These are phyloP conservation scores for Drosophila pallidifrons DNA, from an alignment of 1,140 invertebrate species.

Conservation along the genomic window DNA sequence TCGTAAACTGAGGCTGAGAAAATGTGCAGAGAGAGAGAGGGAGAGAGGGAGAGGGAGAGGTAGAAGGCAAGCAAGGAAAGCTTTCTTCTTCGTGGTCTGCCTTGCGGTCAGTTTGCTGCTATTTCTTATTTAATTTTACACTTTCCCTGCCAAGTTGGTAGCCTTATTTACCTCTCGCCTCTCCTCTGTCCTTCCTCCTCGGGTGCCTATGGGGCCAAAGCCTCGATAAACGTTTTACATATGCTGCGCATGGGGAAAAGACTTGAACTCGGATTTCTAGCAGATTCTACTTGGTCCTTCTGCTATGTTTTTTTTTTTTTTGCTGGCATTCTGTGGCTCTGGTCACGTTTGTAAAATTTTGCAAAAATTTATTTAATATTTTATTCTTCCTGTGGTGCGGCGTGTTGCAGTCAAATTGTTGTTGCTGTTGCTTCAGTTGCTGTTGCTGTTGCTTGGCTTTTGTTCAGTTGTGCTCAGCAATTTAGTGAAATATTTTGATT, in stretches of 20 bases:
- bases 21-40: not conserved
- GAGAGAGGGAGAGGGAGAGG: not conserved
- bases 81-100: slow-evolving; percentile 10
- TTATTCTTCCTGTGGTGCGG: slow-evolving; percentile 62
- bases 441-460: slow-evolving; percentile 43
- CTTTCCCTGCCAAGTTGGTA: slow-evolving; percentile 40
- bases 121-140: slow-evolving; percentile 80
- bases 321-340: slow-evolving; percentile 28
- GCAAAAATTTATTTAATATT: slow-evolving; percentile 77
- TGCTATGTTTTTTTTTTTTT: not conserved
- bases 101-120: slow-evolving; percentile 74
- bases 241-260: slow-evolving; percentile 35
- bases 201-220: not conserved
- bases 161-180: not conserved
- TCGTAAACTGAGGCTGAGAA: slow-evolving; percentile 55
- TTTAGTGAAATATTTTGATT: slow-evolving; percentile 83
- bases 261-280: slow-evolving; percentile 37
- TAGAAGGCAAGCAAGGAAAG: not conserved
- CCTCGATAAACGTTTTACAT: slow-evolving; percentile 56
- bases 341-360: slow-evolving; percentile 77
- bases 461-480: slow-evolving; percentile 62
- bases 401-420: slow-evolving; percentile 45
- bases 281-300: not conserved
- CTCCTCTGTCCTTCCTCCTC: not conserved
- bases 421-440: slow-evolving; percentile 6